Evolutionary conservation across 2,113 vertebrate genomes (phyloP).

Genomic region (Gobio gobio): DNA sequence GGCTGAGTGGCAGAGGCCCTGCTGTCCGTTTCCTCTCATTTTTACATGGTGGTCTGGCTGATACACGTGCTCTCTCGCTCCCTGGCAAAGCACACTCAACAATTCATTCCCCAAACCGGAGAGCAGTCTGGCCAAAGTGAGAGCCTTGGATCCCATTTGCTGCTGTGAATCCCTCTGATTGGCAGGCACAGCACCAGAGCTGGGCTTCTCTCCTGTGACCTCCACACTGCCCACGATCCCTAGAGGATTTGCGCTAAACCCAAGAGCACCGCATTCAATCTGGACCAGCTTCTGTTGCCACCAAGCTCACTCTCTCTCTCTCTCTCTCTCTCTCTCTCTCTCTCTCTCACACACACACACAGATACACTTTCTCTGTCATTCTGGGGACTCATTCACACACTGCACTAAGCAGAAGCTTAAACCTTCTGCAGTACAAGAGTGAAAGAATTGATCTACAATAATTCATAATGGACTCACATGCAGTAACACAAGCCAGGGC

Average conservation of each 20-base stretch:
- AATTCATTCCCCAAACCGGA: conserved; percentile 14
- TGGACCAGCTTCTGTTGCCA: conserved; percentile 45
- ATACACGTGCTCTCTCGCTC: conserved; percentile 33
- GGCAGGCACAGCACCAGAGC: conserved; percentile 33
- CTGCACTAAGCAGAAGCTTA: conserved; percentile 49
- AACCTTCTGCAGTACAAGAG: conserved; percentile 50
- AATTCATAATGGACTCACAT: neutral
- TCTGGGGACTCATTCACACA: conserved; percentile 58
- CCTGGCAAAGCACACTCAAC: conserved; percentile 33
- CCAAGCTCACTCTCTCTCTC: neutral
- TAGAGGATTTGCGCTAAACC: conserved; percentile 48
- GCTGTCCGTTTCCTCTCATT: conserved; percentile 9
- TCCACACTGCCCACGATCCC: conserved; percentile 30
- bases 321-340: neutral
- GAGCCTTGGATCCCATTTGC: conserved; percentile 27
- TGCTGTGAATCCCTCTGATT: conserved; percentile 32
- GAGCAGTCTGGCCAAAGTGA: conserved; percentile 13
- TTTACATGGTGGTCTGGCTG: conserved; percentile 26
- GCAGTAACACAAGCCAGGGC: neutral
- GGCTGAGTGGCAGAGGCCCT: neutral
- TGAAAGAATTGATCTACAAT: neutral
- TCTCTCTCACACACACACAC: neutral
- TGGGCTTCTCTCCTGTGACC: conserved; percentile 46
- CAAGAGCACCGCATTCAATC: conserved; percentile 45
- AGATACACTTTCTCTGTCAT: conserved; percentile 43